Evolutionary conservation across 2,797 vertebrate genomes (phyloP).

Genomic region (Petrocephalus sullivani): DNA sequence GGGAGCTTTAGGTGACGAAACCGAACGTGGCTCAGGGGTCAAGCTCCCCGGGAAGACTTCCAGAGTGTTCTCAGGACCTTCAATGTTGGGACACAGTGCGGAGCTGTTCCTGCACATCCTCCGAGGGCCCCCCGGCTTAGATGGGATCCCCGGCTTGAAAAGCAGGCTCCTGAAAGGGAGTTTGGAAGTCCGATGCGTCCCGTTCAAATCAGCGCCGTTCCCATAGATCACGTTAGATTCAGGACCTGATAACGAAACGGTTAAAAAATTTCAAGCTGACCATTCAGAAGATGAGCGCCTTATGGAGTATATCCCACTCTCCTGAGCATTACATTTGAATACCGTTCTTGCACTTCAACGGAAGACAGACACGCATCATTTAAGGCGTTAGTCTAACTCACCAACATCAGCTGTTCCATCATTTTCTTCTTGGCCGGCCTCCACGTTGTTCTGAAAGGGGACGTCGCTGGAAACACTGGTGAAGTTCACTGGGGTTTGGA

Average conservation of each 20-base stretch:
- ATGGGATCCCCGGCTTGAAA: slow-evolving; percentile 25
- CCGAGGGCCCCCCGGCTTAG: slow-evolving; percentile 28
- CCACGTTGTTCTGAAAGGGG: slow-evolving; percentile 55
- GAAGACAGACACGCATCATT: not conserved
- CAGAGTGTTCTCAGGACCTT: slow-evolving; percentile 34
- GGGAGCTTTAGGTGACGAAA: slow-evolving; percentile 41
- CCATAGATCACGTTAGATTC: slow-evolving; percentile 51
- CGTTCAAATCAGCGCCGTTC: slow-evolving; percentile 45
- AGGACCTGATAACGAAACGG: slow-evolving; percentile 41
- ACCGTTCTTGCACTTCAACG: not conserved
- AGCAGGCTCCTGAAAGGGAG: slow-evolving; percentile 29
- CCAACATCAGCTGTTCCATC: slow-evolving; percentile 44
- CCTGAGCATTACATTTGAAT: not conserved
- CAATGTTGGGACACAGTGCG: slow-evolving; percentile 23
- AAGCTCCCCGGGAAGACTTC: slow-evolving; percentile 49
- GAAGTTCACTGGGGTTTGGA: slow-evolving; percentile 48
- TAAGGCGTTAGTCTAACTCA: slow-evolving; percentile 38
- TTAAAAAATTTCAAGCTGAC: not conserved
- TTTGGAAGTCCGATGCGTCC: slow-evolving; percentile 29
- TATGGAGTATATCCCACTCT: not conserved
- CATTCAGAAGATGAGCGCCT: not conserved
- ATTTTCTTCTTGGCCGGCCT: slow-evolving; percentile 40
- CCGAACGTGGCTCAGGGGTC: slow-evolving; percentile 39
- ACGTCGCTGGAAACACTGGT: slow-evolving; percentile 39
- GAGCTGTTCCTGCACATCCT: slow-evolving; percentile 35